phyloP scores from a whole-genome alignment of 2,113 vertebrate species.

The Burhinus bistriatus region DNA sequence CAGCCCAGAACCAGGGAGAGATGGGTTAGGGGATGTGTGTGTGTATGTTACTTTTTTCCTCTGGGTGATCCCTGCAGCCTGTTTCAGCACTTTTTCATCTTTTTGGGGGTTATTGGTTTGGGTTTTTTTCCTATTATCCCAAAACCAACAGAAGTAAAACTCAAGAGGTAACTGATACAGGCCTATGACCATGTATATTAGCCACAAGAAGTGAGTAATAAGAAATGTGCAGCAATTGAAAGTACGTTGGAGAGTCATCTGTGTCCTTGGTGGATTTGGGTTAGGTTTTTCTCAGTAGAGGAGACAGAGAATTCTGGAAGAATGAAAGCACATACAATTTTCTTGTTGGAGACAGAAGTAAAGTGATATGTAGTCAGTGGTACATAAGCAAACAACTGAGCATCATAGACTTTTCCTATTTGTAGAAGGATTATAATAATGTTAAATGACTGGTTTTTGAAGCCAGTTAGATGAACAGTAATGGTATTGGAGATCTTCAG shows the following conservation, averaged over 20 bases:
- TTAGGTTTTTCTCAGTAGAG: neutral
- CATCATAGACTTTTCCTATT: neutral
- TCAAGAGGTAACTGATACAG: neutral
- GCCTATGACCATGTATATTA: neutral
- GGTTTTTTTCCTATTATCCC: neutral
- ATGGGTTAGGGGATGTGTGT: accelerated
- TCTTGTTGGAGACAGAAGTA: neutral
- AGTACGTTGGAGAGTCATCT: accelerated
- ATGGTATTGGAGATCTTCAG: neutral
- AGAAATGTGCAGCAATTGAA: neutral
- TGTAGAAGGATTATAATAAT: neutral
- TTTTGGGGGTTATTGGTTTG: neutral
- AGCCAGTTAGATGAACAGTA: neutral
- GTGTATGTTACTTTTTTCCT: neutral
- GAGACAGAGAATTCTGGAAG: neutral
- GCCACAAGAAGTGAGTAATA: neutral
- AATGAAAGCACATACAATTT: neutral
- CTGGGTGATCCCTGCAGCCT: neutral
- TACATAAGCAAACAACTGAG: neutral
- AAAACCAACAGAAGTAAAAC: neutral
- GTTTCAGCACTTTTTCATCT: neutral
- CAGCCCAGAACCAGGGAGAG: neutral
- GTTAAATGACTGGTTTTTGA: neutral
- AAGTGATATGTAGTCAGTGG: neutral
- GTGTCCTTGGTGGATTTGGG: neutral